phyloP scores from a whole-genome alignment of 2,113 vertebrate species.

The Motacilla tschutschensis region DNA sequence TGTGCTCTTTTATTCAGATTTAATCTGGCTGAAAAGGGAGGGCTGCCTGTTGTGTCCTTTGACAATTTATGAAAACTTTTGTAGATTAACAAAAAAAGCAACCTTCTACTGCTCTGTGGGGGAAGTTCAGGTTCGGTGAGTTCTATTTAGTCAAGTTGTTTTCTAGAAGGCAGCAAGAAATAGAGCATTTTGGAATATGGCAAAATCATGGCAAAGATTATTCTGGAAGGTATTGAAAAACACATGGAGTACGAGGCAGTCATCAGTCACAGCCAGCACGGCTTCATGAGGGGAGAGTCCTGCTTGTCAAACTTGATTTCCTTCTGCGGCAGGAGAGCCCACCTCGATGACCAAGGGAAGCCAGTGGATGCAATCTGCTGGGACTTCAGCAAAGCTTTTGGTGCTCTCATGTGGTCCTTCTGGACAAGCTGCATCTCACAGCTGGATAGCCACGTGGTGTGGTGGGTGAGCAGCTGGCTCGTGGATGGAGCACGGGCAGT shows the following conservation, averaged over 20 bases:
- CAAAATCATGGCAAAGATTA: background rate
- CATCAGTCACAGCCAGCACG: background rate
- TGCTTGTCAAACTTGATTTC: background rate
- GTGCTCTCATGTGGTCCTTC: background rate
- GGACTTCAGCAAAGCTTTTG: background rate
- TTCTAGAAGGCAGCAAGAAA: background rate
- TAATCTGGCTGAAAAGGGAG: background rate
- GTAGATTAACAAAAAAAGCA: background rate
- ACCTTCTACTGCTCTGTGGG: background rate
- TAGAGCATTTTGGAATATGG: background rate
- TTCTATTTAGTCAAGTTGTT: background rate
- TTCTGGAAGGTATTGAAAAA: background rate
- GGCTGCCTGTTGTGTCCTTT: background rate
- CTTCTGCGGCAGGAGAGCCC: fast-evolving
- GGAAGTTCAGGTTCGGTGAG: background rate
- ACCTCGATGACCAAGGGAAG: background rate
- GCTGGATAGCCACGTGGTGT: background rate
- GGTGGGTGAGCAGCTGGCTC: background rate
- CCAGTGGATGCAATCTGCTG: background rate
- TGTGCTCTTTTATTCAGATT: background rate
- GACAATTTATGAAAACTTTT: background rate
- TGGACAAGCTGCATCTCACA: background rate
- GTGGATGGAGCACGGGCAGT: fast-evolving
- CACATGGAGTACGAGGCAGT: background rate
- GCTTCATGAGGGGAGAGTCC: background rate